phyloP scores from a whole-genome alignment of 2,888 invertebrate species.

The Baronia brevicornis region DNA sequence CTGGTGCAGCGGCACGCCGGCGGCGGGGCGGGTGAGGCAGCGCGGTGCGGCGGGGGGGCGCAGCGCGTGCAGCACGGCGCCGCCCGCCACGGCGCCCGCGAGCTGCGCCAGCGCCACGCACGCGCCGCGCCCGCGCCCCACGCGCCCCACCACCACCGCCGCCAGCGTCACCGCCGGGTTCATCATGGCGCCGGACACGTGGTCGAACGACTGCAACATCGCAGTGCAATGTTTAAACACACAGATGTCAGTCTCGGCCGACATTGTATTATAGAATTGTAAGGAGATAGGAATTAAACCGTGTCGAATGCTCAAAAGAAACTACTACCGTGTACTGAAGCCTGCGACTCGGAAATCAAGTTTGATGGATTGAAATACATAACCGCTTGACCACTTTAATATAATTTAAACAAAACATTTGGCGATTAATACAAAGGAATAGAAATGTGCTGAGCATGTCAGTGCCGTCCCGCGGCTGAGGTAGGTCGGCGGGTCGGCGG shows the following conservation, averaged over 20 bases:
- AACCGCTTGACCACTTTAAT: no score
- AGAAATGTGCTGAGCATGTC: no score
- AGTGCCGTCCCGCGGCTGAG: background rate
- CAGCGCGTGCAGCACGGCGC: conserved; percentile 41
- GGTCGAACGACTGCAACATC: conserved; percentile 79
- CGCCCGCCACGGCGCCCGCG: conserved; percentile 66
- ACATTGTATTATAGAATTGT: no score
- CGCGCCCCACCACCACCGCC: conserved; percentile 72
- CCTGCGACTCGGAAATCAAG: no score
- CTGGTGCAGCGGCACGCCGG: conserved; percentile 22
- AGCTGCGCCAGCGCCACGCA: conserved; percentile 74
- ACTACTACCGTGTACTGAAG: no score
- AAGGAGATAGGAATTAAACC: no score
- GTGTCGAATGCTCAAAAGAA: no score
- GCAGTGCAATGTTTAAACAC: no score
- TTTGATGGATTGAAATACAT: no score
- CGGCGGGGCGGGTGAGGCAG: conserved; percentile 23
- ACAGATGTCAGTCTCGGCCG: no score
- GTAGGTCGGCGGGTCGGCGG: background rate
- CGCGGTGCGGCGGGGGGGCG: conserved; percentile 27
- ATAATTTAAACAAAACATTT: no score
- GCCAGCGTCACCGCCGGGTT: conserved; percentile 85
- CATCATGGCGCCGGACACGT: conserved; percentile 84
- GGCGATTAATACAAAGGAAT: no score
- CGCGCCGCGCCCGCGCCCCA: conserved; percentile 63